phyloP scores from a whole-genome alignment of 2,888 invertebrate species.

The Himalopsyche japonica region DNA sequence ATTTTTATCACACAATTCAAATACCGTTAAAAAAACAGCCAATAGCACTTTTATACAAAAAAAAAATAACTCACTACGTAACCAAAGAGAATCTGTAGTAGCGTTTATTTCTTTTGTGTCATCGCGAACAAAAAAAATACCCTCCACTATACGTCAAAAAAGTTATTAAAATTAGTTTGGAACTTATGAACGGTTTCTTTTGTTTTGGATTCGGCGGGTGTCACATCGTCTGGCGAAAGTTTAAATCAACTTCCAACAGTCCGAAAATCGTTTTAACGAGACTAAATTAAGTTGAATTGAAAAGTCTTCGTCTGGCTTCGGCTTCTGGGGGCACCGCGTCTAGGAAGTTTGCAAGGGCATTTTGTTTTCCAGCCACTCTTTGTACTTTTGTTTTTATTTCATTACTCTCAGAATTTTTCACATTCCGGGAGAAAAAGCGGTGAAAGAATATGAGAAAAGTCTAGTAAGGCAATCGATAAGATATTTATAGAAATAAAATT shows the following conservation, averaged over 20 bases:
- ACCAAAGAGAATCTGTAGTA: neutral
- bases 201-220: neutral
- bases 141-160: neutral
- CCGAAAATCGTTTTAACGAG: neutral
- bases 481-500: neutral
- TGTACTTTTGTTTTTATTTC: neutral
- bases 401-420: neutral
- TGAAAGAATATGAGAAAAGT: neutral
- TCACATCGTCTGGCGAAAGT: neutral
- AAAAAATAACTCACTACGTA: neutral
- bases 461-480: neutral
- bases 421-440: neutral
- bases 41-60: neutral
- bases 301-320: neutral
- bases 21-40: neutral
- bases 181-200: neutral
- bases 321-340: neutral
- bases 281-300: neutral
- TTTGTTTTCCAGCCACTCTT: neutral
- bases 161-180: neutral
- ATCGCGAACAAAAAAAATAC: neutral
- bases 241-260: neutral
- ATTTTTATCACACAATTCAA: neutral
- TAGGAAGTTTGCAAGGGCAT: neutral
- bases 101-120: neutral